Evolutionary conservation across 2,888 invertebrate species (phyloP).

Genomic region (Eristalis arbustorum): DNA sequence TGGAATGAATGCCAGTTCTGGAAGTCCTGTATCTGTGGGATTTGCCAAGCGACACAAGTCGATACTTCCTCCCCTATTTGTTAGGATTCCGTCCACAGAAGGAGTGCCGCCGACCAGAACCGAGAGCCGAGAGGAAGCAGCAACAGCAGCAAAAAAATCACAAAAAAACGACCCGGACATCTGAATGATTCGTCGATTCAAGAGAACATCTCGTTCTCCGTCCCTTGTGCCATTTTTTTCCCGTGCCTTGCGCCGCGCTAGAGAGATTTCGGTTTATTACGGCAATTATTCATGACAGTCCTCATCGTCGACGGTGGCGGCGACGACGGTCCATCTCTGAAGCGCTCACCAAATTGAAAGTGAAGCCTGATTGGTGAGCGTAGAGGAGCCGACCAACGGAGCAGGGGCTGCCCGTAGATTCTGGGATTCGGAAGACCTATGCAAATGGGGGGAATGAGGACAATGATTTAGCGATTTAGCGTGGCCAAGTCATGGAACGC

Average conservation of each 20-base stretch:
- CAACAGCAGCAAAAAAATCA: not conserved
- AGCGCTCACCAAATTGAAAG: conserved; percentile 21
- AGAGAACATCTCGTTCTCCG: conserved; percentile 2
- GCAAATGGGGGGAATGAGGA: conserved; percentile 41
- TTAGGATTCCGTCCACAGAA: conserved; percentile 28
- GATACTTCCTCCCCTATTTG: conserved; percentile 50
- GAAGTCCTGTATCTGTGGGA: conserved; percentile 51
- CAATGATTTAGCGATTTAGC: conserved; percentile 63
- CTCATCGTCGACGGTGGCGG: conserved; percentile 26
- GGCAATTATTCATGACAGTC: conserved; percentile 66
- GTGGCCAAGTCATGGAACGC: conserved; percentile 43
- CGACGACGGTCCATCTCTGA: conserved; percentile 30
- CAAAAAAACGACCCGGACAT: conserved; percentile 1
- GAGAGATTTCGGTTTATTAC: conserved; percentile 59
- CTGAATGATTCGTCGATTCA: conserved; percentile 53
- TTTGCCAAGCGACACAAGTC: conserved; percentile 34
- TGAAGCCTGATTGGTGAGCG: not conserved
- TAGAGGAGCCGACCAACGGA: not conserved
- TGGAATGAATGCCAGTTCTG: conserved; percentile 54
- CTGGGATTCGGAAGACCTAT: conserved; percentile 12
- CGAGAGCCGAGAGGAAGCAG: not conserved
- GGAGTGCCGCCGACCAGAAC: not conserved
- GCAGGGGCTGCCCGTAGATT: not conserved
- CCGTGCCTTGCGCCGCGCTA: conserved; percentile 4
- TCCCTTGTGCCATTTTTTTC: not conserved